Conservation (phyloP, 2,888 invertebrate genomes). For the Dilophus febrilis region DNA sequence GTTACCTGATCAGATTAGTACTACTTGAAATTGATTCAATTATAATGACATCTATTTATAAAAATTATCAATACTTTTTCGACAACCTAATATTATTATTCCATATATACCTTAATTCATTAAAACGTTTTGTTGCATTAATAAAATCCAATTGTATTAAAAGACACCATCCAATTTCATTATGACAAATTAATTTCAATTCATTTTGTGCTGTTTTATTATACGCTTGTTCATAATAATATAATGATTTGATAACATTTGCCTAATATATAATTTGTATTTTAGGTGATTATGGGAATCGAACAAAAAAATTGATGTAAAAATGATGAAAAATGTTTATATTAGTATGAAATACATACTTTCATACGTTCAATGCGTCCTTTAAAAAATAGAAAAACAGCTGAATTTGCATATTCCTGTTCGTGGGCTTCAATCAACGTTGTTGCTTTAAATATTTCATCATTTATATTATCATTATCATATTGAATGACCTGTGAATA, state of each 20-base stretch:
- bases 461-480: conserved; percentile 38
- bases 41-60: too few relatives aligned
- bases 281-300: too few relatives aligned
- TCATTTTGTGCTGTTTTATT: conserved; percentile 43
- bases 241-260: conserved; percentile 31
- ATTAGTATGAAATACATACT: too few relatives aligned
- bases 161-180: conserved; percentile 38
- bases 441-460: conserved; percentile 37
- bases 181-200: conserved; percentile 40
- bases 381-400: conserved; percentile 47
- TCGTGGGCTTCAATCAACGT: conserved; percentile 35
- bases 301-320: too few relatives aligned
- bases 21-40: too few relatives aligned
- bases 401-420: conserved; percentile 38
- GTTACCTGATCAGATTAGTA: too few relatives aligned
- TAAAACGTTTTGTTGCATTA: conserved; percentile 34
- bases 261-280: neutral
- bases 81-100: too few relatives aligned
- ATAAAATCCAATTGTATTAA: conserved; percentile 41
- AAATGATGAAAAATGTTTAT: conserved; percentile 2
- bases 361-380: conserved; percentile 43
- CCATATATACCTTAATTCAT: conserved; percentile 36
- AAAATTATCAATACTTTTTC: too few relatives aligned
- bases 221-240: conserved; percentile 38
- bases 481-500: conserved; percentile 48